phyloP scores from a whole-genome alignment of 2,797 vertebrate species.

The Nyctalus aviator region DNA sequence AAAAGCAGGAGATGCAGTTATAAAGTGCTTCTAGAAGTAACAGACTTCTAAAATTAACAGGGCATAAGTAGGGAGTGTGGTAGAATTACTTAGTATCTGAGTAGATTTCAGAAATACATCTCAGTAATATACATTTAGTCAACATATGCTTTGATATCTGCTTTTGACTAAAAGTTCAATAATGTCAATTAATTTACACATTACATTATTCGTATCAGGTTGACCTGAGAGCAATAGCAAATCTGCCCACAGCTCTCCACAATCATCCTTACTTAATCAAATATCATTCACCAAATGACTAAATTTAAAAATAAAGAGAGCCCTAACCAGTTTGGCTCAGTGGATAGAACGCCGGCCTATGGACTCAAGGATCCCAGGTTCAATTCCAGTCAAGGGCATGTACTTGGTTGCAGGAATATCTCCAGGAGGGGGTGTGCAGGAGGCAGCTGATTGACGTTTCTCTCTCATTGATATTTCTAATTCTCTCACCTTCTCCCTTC shows the following conservation, averaged over 20 bases:
- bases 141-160: not conserved
- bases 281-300: not conserved
- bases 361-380: too few species aligned
- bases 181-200: conserved; percentile 11
- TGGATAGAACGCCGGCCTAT: too few species aligned
- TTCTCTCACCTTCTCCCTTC: too few species aligned
- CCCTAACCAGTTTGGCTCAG: too few species aligned
- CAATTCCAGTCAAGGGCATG: too few species aligned
- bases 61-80: not conserved
- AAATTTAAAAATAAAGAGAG: not conserved
- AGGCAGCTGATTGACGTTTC: too few species aligned
- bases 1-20: not conserved
- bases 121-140: not conserved
- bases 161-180: not conserved
- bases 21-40: not conserved
- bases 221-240: not conserved
- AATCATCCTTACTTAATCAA: not conserved
- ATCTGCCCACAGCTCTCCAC: not conserved
- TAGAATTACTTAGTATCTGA: not conserved
- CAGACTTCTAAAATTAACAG: conserved; percentile 37
- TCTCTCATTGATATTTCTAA: too few species aligned
- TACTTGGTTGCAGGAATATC: too few species aligned
- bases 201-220: not conserved
- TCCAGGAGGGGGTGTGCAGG: too few species aligned
- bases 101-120: not conserved